Evolutionary conservation across 2,113 vertebrate species (phyloP).

Genomic region (Grammomys surdaster): DNA sequence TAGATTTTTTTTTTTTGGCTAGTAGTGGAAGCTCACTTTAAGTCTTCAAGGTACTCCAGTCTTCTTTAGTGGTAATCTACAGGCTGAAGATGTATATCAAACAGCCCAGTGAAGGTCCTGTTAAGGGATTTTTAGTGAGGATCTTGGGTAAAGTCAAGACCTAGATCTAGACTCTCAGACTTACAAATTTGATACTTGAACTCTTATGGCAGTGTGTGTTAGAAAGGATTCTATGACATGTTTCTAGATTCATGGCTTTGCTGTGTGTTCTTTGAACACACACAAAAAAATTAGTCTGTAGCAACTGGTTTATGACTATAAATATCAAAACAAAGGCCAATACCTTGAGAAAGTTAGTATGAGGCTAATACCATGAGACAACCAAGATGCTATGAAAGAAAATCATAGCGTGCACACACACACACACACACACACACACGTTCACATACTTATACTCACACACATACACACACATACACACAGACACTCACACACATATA

Average conservation of each 20-base stretch:
- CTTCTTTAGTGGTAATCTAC: background rate
- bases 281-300: background rate
- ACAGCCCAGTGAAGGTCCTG: background rate
- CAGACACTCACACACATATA: background rate
- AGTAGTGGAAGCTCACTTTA: background rate
- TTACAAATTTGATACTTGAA: background rate
- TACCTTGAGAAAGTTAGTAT: background rate
- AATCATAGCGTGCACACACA: background rate
- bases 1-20: background rate
- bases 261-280: background rate
- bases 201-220: background rate
- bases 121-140: background rate
- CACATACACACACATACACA: background rate
- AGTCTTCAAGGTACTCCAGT: background rate
- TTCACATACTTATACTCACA: background rate
- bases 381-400: background rate
- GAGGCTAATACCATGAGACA: background rate
- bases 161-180: background rate
- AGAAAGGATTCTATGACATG: background rate
- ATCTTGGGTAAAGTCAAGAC: background rate
- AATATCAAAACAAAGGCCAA: background rate
- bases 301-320: background rate
- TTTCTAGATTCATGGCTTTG: background rate
- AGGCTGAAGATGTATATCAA: background rate
- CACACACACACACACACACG: background rate